These are phyloP conservation scores for Amblyteles armatorius DNA, from an alignment of 2,888 invertebrate genomes.

Conservation along the genomic window DNA sequence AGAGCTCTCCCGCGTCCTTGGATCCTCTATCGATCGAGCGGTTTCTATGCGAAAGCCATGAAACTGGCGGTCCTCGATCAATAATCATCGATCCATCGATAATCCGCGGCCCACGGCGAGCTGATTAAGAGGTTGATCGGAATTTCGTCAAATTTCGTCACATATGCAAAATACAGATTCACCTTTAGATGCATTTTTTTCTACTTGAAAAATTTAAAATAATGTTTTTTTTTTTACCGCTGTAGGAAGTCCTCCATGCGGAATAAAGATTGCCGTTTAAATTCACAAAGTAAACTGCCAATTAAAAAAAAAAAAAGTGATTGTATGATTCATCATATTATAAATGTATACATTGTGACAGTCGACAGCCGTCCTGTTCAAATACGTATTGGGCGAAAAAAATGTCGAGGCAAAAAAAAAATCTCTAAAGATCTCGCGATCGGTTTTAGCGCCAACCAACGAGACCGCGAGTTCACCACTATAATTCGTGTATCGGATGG, in stretches of 20 bases:
- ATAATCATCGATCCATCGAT: too few relatives aligned
- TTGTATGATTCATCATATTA: not conserved
- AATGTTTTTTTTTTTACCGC: too few relatives aligned
- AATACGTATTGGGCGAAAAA: not conserved
- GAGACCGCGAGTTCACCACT: not conserved
- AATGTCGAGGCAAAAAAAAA: constrained; percentile 10
- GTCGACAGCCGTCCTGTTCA: not conserved
- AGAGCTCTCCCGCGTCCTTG: not conserved
- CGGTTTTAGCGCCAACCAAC: not conserved
- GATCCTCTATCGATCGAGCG: not conserved
- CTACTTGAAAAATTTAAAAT: too few relatives aligned
- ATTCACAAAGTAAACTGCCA: too few relatives aligned
- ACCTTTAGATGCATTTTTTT: too few relatives aligned
- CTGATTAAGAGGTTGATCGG: not conserved
- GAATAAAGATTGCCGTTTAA: too few relatives aligned
- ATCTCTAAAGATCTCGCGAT: not conserved
- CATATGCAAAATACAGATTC: not conserved
- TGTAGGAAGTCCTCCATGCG: too few relatives aligned
- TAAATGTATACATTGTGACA: not conserved
- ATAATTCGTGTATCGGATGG: constrained; percentile 57
- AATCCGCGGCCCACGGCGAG: too few relatives aligned
- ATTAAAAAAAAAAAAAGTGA: not conserved
- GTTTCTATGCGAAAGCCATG: not conserved
- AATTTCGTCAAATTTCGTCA: not conserved
- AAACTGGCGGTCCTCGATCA: too few relatives aligned